Evolutionary conservation across 2,888 invertebrate genomes (phyloP).

Genomic region (Cremastinae sp.): DNA sequence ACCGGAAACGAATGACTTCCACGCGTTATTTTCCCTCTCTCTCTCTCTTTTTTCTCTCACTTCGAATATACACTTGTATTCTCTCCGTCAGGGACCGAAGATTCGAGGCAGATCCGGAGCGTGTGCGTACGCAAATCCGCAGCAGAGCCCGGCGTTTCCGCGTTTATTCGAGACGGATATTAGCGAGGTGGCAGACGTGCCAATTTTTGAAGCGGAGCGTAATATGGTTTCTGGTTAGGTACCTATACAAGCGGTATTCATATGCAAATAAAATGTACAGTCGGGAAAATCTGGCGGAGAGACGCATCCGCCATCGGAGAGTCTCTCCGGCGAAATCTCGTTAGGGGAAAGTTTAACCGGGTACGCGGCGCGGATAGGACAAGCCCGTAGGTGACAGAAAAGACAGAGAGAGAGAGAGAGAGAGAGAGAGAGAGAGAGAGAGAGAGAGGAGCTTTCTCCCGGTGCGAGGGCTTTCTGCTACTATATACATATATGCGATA

Average conservation of each 20-base stretch:
- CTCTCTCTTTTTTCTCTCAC: not conserved
- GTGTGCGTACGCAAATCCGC: too few relatives aligned
- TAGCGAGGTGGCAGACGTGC: too few relatives aligned
- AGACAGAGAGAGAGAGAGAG: not conserved
- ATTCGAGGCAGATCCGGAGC: not conserved
- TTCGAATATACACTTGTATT: too few relatives aligned
- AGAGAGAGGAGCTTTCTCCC: slow-evolving; percentile 19
- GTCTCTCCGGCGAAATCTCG: slow-evolving; percentile 42
- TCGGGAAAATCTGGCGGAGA: not conserved
- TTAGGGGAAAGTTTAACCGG: slow-evolving; percentile 55
- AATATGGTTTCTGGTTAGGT: too few relatives aligned
- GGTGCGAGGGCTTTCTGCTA: slow-evolving; percentile 4
- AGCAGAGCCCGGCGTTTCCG: too few relatives aligned
- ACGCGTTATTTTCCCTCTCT: slow-evolving; percentile 22
- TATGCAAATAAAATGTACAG: too few relatives aligned
- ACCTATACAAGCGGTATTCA: too few relatives aligned
- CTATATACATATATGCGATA: too few relatives aligned
- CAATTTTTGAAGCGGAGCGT: not conserved
- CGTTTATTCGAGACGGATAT: not conserved
- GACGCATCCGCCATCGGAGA: not conserved
- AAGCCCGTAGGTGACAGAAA: slow-evolving; percentile 44
- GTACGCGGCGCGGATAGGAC: not conserved
- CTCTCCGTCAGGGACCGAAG: not conserved
- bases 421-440: slow-evolving; percentile 4
- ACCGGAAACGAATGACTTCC: slow-evolving; percentile 41